Evolutionary conservation across 2,888 invertebrate genomes (phyloP).

Genomic region (Incurvaria masculella): DNA sequence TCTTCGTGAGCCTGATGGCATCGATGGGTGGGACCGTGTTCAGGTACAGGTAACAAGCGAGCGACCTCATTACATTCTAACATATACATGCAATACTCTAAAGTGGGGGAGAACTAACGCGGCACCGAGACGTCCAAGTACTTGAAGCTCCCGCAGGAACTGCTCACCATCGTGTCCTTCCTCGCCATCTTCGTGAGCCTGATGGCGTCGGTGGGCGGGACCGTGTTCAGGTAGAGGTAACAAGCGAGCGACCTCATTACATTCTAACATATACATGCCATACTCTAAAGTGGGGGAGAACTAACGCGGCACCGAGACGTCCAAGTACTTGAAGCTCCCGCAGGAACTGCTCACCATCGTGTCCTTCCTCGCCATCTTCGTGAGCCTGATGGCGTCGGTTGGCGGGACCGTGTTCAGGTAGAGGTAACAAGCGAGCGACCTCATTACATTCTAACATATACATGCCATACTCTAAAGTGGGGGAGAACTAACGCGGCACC

Average conservation of each 20-base stretch:
- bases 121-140: constrained; percentile 48
- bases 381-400: constrained; percentile 57
- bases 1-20: constrained; percentile 71
- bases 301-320: constrained; percentile 43
- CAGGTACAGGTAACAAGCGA: constrained; percentile 29
- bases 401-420: constrained; percentile 36
- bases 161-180: constrained; percentile 72
- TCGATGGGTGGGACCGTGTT: constrained; percentile 60
- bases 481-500: constrained; percentile 46
- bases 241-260: too few species aligned
- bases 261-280: too few species aligned
- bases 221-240: constrained; percentile 38
- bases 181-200: constrained; percentile 73
- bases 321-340: constrained; percentile 61
- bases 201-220: constrained; percentile 66
- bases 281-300: too few species aligned
- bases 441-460: too few species aligned
- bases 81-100: too few species aligned
- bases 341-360: constrained; percentile 76
- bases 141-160: constrained; percentile 73
- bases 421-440: constrained; percentile 23
- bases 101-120: constrained; percentile 33
- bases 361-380: constrained; percentile 71
- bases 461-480: too few species aligned
- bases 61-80: too few species aligned